These are phyloP conservation scores for Zhuqinia jingwanae DNA, from an alignment of 2,888 invertebrate genomes.

Conservation along the genomic window DNA sequence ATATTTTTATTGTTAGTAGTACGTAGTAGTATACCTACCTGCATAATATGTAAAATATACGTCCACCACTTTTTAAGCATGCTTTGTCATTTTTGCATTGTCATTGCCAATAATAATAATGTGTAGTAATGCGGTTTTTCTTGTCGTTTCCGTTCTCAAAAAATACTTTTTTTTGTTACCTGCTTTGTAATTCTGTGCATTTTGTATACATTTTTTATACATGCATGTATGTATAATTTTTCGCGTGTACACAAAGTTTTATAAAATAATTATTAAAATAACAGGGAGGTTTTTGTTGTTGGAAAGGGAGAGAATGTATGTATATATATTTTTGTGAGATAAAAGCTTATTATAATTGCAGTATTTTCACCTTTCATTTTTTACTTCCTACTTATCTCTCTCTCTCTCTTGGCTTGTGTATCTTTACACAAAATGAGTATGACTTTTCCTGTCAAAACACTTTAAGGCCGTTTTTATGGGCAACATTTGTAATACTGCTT, in stretches of 20 bases:
- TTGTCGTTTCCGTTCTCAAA: constrained; percentile 56
- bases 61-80: constrained; percentile 1
- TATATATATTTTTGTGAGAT: too few relatives aligned
- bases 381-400: constrained; percentile 4
- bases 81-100: constrained; percentile 50
- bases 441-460: constrained; percentile 53
- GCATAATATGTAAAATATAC: not conserved
- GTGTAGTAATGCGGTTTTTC: not conserved
- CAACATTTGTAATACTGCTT: constrained; percentile 17
- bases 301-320: too few relatives aligned
- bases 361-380: constrained; percentile 33
- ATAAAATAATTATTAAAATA: too few relatives aligned
- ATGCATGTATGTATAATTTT: too few relatives aligned
- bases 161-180: constrained; percentile 12
- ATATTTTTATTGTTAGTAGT: too few relatives aligned
- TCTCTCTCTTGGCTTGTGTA: not conserved
- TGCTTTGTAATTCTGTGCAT: not conserved
- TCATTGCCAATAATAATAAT: constrained; percentile 51
- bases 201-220: too few relatives aligned
- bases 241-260: too few relatives aligned
- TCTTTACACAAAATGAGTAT: constrained; percentile 18
- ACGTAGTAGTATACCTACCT: not conserved
- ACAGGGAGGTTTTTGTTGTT: too few relatives aligned
- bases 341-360: not conserved
- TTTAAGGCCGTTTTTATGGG: not conserved